These are phyloP conservation scores for Leptopilina boulardi DNA, from an alignment of 1,140 invertebrate genomes.

Conservation along the genomic window DNA sequence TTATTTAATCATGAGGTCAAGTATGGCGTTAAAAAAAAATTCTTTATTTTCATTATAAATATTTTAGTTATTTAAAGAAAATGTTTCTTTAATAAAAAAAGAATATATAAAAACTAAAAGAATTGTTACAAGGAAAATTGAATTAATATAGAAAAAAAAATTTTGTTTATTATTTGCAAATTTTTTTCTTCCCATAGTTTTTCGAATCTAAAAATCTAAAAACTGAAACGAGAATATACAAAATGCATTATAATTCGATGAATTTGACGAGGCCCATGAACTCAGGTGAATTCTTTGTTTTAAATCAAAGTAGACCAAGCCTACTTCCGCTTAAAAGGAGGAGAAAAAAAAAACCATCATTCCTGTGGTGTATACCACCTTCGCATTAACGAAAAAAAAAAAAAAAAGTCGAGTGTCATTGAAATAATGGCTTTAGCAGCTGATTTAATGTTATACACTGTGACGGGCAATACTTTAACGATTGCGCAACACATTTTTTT, in stretches of 20 bases:
- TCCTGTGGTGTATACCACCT: not conserved
- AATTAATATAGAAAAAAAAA: no score
- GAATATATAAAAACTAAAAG: no score
- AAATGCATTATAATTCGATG: conserved; percentile 10
- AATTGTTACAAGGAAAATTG: no score
- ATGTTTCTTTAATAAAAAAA: no score
- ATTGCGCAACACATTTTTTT: conserved; percentile 28
- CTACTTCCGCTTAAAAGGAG: conserved; percentile 13
- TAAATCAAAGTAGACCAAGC: conserved; percentile 16
- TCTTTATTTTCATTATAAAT: no score
- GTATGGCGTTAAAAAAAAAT: no score
- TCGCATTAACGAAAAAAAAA: not conserved
- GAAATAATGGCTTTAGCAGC: conserved; percentile 18
- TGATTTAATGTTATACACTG: conserved; percentile 17
- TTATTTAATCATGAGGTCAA: no score
- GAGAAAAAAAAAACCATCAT: conserved; percentile 3
- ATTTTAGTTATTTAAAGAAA: no score
- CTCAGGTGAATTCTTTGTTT: conserved; percentile 18
- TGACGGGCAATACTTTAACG: conserved; percentile 11
- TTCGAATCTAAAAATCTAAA: no score
- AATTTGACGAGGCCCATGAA: not conserved
- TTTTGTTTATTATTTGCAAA: no score
- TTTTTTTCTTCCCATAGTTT: no score
- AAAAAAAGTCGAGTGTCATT: conserved; percentile 20
- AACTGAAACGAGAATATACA: not conserved